Conservation (phyloP, 2,797 vertebrate genomes). For the Catharus ustulatus region DNA sequence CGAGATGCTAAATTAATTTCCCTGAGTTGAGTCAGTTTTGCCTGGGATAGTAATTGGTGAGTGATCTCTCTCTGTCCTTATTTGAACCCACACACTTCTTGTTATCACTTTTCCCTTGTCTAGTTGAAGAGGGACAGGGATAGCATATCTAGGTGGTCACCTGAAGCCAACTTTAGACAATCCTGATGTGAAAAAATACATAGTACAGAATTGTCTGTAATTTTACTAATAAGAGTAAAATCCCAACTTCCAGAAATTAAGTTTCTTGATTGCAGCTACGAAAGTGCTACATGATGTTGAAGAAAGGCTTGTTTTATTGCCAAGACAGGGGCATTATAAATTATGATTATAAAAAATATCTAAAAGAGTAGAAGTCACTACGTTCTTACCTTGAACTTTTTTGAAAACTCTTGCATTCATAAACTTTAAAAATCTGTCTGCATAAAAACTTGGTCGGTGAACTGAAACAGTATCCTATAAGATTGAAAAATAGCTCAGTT, state of each 20-base stretch:
- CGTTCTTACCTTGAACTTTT: slow-evolving; percentile 92
- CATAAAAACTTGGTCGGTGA: slow-evolving; percentile 95
- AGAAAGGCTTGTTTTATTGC: background rate
- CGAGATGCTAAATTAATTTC: background rate
- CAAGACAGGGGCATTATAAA: background rate
- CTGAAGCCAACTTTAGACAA: background rate
- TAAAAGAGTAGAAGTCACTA: background rate
- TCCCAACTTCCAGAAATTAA: background rate
- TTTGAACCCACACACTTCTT: background rate
- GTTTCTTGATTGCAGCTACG: background rate
- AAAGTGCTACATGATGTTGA: background rate
- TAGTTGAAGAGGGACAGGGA: background rate
- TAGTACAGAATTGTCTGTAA: background rate
- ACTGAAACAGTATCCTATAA: slow-evolving; percentile 94
- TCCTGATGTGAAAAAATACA: background rate
- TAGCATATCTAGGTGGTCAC: background rate
- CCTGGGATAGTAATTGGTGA: background rate
- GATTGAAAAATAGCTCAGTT: slow-evolving; percentile 14
- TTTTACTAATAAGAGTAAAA: background rate
- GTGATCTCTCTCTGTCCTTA: background rate
- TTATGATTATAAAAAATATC: background rate
- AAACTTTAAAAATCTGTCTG: slow-evolving; percentile 97
- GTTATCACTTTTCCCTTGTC: background rate
- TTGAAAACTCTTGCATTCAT: slow-evolving; percentile 96
- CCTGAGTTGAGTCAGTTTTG: background rate